Base-by-base conservation (phyloP, 2,797 vertebrate genomes). In the Sebastes minor region DNA sequence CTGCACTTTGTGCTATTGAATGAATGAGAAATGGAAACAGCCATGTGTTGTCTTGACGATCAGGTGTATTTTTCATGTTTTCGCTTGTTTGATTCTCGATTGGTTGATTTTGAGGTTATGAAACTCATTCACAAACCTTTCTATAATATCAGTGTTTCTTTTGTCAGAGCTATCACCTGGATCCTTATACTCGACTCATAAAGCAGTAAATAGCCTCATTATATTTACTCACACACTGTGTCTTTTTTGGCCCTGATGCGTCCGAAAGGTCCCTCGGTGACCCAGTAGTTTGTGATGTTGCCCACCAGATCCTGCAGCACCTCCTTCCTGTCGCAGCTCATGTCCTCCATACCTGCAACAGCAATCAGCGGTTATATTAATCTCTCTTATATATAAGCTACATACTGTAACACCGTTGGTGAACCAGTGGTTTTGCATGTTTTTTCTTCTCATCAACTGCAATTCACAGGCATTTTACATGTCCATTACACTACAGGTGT, bases 261-360 rank as follows among this genome's bases (percentile, higher is more conserved):
- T 52, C 95, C 95, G 10, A 96, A 88, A 0, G 95, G 75, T 0
- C 96, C 96, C 75, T 96, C 83, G 0, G 56, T 86, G 5, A 96
- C 95, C 27, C 76, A 88, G 12, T 90, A 87, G 10, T 35, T 32
- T 1, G 3, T 53, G 18, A 92, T 8, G 1, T 94, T 83, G 0
- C 90, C 93, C 20, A 95, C 89, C 59, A 96, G 67, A 1, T 94
- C 79, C 82, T 93, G 75, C 62, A 96, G 87, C 12, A 42, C 85
- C 71, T 95, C 95, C 81, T 93, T 96, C 80, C 95, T 89, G 18
- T 93, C 71, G 56, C 96, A 96, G 86, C 92, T 96, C 0, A 67
- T 96, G 2, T 93, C 94, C 68, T 94, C 94, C 95, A 96, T 96
- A 8, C 95, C 95, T 96, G 83, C 5, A 70, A 33, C n/a, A 57